A percentile compares a stretch with the other conserved stretches of the same genome.
Evolutionary conservation across 1,140 invertebrate genomes (phyloP).

Genomic region (Phortica variegata): DNA sequence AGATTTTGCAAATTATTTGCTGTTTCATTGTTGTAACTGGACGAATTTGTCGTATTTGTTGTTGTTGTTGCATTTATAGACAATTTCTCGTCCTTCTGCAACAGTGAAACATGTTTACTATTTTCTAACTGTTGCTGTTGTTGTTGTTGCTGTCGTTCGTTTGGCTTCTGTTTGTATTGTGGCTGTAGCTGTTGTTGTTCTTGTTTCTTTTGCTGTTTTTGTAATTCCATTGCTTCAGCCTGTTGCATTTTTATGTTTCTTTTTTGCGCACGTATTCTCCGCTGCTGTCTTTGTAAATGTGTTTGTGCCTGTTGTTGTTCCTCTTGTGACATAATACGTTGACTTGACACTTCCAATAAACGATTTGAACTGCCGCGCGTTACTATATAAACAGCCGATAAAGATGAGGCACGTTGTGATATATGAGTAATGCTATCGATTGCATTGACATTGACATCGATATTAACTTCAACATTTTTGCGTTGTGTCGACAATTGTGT

Average conservation of each 20-base stretch:
- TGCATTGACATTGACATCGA: no score
- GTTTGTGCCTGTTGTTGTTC: slow-evolving; percentile 19
- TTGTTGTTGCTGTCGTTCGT: slow-evolving; percentile 2
- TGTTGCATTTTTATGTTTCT: no score
- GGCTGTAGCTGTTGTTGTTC: slow-evolving; percentile 7
- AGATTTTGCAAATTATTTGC: not conserved
- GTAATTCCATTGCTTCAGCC: no score
- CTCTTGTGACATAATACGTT: slow-evolving; percentile 17
- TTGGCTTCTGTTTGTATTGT: not conserved
- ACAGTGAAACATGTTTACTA: slow-evolving; percentile 11
- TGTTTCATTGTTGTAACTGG: slow-evolving; percentile 14
- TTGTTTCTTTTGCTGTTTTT: no score
- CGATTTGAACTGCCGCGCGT: not conserved
- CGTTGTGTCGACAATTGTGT: no score
- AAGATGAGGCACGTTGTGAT: no score
- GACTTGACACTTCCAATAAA: slow-evolving; percentile 11
- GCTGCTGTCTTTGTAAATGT: no score
- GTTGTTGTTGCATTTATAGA: no score
- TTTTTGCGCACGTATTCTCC: no score
- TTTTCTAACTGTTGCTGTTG: not conserved
- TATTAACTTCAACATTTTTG: no score
- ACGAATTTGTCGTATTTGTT: slow-evolving; percentile 8
- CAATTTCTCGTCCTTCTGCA: slow-evolving; percentile 15
- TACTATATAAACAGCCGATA: no score
- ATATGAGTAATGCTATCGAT: no score